Evolutionary conservation across 2,797 vertebrate genomes (phyloP).

Genomic region (Chelon auratus): DNA sequence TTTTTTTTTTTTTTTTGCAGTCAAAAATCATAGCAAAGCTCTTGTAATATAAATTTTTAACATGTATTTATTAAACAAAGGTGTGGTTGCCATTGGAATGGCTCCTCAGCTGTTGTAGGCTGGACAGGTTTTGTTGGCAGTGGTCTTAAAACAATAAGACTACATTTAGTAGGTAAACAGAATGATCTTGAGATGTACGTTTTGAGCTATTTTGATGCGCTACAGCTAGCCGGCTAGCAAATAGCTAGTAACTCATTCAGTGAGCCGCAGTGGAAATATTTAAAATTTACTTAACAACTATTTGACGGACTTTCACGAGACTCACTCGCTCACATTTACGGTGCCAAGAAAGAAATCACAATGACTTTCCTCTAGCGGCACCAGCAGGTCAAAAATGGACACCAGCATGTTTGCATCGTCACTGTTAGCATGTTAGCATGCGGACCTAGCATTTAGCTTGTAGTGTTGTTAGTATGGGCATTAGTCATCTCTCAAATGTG

Average conservation of each 20-base stretch:
- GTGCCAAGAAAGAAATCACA: no score
- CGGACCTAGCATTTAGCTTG: neutral
- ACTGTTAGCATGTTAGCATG: neutral
- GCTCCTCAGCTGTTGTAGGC: neutral
- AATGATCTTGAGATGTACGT: neutral
- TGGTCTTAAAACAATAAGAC: neutral
- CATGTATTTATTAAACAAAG: neutral
- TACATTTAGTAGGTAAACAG: neutral
- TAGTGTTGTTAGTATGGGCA: no score
- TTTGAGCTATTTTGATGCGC: neutral
- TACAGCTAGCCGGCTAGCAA: neutral
- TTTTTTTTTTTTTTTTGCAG: neutral
- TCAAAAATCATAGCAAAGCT: neutral
- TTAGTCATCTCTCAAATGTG: no score
- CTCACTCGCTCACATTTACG: neutral
- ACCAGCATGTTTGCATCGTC: neutral
- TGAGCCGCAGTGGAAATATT: neutral
- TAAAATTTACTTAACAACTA: neutral
- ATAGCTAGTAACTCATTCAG: neutral
- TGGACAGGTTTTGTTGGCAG: constrained; percentile 9
- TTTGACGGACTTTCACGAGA: neutral
- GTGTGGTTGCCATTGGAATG: neutral
- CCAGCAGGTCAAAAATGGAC: neutral
- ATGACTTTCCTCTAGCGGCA: neutral
- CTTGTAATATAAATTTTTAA: neutral